phyloP scores from a whole-genome alignment of 2,113 vertebrate genomes.

The Cacatua alba region DNA sequence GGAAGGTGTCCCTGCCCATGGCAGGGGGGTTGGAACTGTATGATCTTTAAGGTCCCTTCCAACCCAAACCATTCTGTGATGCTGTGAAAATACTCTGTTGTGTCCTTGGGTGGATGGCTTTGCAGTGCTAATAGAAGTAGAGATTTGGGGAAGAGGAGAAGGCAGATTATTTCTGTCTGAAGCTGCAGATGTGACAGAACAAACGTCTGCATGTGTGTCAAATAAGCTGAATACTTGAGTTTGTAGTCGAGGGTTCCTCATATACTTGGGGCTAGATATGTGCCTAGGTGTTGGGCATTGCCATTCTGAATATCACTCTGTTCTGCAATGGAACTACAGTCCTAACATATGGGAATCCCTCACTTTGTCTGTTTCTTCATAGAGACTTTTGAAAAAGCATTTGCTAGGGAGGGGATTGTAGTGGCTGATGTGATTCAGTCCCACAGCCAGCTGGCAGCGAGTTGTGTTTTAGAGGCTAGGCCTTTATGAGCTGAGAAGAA shows the following conservation, averaged over 20 bases:
- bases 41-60: not conserved
- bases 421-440: conserved; percentile 15
- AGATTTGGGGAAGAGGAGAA: not conserved
- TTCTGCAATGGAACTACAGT: not conserved
- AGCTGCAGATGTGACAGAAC: not conserved
- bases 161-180: not conserved
- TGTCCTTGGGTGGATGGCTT: not conserved
- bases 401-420: not conserved
- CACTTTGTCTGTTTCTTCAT: not conserved
- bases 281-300: not conserved
- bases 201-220: not conserved
- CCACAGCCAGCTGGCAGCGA: conserved; percentile 1
- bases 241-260: not conserved
- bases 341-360: not conserved
- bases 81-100: not conserved
- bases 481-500: conserved; percentile 16
- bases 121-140: not conserved
- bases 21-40: not conserved
- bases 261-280: not conserved
- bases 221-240: not conserved
- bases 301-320: fast-evolving
- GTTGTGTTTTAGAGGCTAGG: not conserved
- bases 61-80: not conserved
- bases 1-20: not conserved
- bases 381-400: not conserved